These are phyloP conservation scores for Ptilonorhynchus violaceus DNA, from an alignment of 2,113 vertebrate species.

Conservation along the genomic window DNA sequence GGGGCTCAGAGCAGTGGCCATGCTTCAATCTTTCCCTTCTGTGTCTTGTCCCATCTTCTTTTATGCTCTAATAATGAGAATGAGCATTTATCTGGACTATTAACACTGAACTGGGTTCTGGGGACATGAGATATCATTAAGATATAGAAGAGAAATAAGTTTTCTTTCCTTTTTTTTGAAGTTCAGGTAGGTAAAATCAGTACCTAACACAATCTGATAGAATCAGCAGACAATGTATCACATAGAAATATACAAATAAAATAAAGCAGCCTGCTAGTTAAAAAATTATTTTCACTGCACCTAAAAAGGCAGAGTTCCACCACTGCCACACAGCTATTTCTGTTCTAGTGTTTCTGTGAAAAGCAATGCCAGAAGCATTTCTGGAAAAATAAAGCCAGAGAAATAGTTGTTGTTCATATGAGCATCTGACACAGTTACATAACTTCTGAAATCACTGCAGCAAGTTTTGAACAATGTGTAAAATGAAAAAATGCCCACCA, in stretches of 20 bases:
- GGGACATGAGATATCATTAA: neutral
- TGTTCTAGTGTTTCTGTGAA: neutral
- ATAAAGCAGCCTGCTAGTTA: neutral
- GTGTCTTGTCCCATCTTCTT: neutral
- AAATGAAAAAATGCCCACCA: neutral
- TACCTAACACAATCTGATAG: neutral
- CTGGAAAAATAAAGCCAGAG: neutral
- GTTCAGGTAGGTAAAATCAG: neutral
- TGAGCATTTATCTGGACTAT: neutral
- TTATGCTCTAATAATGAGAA: conserved; percentile 21
- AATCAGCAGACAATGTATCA: neutral
- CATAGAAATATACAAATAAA: neutral
- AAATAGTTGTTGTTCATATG: neutral
- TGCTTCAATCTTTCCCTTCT: neutral
- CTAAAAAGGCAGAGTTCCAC: neutral
- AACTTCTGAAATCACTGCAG: conserved; percentile 17
- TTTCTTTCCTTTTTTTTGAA: neutral
- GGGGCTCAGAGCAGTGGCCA: neutral
- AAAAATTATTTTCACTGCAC: neutral
- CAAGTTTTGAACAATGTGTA: neutral
- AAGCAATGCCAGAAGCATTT: neutral
- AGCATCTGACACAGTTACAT: neutral
- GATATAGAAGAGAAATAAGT: neutral
- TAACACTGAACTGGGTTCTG: neutral
- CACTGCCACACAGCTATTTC: neutral